Evolutionary conservation across 2,113 vertebrate species (phyloP).

Genomic region (Laticauda colubrina): DNA sequence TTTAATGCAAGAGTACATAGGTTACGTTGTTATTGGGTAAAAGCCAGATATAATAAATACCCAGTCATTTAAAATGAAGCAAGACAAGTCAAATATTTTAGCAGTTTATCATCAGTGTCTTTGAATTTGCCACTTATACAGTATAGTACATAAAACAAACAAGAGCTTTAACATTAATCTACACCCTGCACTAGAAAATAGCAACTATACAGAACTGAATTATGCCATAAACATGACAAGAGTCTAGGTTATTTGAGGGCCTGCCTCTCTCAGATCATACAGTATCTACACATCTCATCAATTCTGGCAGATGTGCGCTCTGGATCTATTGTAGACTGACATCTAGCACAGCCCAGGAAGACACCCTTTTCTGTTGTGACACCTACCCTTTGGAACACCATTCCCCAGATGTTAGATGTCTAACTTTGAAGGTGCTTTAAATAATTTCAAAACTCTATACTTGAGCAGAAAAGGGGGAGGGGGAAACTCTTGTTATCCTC

Average conservation of each 20-base stretch:
- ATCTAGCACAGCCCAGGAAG: not conserved
- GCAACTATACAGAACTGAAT: not conserved
- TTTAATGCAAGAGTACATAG: not conserved
- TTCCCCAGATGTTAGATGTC: not conserved
- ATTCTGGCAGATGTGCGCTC: not conserved
- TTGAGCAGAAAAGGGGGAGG: not conserved
- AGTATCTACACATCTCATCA: not conserved
- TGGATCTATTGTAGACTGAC: not conserved
- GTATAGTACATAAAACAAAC: not conserved
- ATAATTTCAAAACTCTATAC: not conserved
- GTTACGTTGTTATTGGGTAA: not conserved
- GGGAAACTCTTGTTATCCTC: not conserved
- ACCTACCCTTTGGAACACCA: not conserved
- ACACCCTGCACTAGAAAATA: not conserved
- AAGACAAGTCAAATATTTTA: not conserved
- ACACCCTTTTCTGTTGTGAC: not conserved
- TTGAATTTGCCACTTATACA: not conserved
- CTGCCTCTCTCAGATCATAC: not conserved
- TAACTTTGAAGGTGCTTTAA: no score
- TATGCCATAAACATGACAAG: not conserved
- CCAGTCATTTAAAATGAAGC: not conserved
- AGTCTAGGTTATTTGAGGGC: not conserved
- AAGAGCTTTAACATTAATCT: not conserved
- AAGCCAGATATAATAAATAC: not conserved
- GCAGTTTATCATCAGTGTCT: not conserved